Evolutionary conservation across 2,797 vertebrate genomes (phyloP).

Genomic region (Oreochromis grahami): DNA sequence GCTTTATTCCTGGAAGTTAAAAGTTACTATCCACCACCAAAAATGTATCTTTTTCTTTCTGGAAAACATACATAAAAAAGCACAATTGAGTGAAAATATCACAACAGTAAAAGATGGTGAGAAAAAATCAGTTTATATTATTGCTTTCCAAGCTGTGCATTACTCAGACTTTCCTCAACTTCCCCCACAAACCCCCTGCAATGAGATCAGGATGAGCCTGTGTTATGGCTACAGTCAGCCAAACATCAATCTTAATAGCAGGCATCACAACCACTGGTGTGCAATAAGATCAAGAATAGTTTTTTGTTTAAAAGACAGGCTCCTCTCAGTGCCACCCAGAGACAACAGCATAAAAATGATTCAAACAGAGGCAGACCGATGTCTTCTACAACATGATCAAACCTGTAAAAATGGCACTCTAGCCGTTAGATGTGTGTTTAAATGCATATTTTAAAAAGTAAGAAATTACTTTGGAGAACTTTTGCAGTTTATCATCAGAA

Average conservation of each 20-base stretch:
- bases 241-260: slow-evolving; percentile 28
- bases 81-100: not conserved
- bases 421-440: not conserved
- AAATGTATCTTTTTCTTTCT: not conserved
- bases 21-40: not conserved
- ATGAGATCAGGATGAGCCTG: slow-evolving; percentile 16
- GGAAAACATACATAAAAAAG: not conserved
- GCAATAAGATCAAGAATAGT: slow-evolving; percentile 44
- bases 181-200: slow-evolving; percentile 16
- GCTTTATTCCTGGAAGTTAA: not conserved
- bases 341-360: not conserved
- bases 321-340: slow-evolving; percentile 24
- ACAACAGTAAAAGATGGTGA: not conserved
- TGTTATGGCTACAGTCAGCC: slow-evolving; percentile 62
- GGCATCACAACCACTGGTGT: slow-evolving; percentile 26
- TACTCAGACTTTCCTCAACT: slow-evolving; percentile 51
- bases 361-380: not conserved
- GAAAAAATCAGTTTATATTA: slow-evolving; percentile 1
- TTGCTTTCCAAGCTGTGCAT: slow-evolving; percentile 21
- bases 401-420: not conserved
- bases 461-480: not conserved
- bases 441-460: not conserved
- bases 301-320: slow-evolving; percentile 36
- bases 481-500: not conserved
- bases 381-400: not conserved